phyloP scores from a whole-genome alignment of 1,140 invertebrate genomes.

The Drosophila orena region DNA sequence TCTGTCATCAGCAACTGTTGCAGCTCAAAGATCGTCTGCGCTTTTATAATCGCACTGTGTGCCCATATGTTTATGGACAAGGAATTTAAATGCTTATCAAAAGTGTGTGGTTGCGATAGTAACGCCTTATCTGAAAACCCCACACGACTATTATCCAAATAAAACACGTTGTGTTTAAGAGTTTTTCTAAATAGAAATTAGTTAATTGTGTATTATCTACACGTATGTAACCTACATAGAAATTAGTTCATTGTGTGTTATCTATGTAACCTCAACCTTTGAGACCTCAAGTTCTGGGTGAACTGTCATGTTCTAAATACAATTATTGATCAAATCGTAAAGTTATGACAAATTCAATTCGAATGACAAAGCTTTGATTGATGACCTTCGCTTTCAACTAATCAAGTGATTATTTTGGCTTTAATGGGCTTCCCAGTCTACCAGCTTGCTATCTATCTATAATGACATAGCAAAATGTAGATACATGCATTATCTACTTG shows the following conservation, averaged over 20 bases:
- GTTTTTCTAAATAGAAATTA: background rate
- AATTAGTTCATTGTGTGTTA: background rate
- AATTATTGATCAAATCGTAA: background rate
- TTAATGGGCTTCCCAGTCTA: background rate
- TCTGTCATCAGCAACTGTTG: constrained; percentile 1
- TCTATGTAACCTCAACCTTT: background rate
- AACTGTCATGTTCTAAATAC: background rate
- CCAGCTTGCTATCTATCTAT: constrained; percentile 10
- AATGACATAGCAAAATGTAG: background rate
- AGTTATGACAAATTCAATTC: background rate
- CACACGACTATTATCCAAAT: background rate
- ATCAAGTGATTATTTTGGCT: constrained; percentile 1
- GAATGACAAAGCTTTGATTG: constrained; percentile 10
- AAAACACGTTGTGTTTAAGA: too few relatives aligned
- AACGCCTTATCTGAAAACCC: constrained; percentile 3
- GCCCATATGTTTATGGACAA: constrained; percentile 3
- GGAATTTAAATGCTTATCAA: constrained; percentile 7
- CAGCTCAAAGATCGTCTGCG: background rate
- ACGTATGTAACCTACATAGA: background rate
- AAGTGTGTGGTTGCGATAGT: background rate
- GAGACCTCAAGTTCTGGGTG: background rate
- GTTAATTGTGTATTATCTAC: background rate
- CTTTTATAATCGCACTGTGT: background rate
- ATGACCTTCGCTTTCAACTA: constrained; percentile 3
- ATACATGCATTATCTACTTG: background rate